Evolutionary conservation across 2,888 invertebrate genomes (phyloP).

Genomic region (Campoletis raptor): DNA sequence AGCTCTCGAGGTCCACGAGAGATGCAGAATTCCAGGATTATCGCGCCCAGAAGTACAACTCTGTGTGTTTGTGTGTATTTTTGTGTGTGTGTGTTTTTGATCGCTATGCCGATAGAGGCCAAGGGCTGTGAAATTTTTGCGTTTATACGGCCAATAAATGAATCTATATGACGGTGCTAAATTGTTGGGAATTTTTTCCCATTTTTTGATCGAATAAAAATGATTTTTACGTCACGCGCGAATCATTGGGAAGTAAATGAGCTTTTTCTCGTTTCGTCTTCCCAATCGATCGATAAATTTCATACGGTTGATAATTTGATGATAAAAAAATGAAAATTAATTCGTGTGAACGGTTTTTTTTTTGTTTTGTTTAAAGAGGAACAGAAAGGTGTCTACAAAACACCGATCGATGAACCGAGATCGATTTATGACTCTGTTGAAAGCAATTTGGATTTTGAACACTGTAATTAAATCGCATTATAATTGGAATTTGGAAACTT

Average conservation of each 20-base stretch:
- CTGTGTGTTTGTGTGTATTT: no score
- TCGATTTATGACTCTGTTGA: no score
- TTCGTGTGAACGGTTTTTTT: background rate
- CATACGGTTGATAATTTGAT: background rate
- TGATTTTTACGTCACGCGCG: background rate
- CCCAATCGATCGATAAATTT: background rate
- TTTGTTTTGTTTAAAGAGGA: background rate
- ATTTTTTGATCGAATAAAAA: slow-evolving; percentile 22
- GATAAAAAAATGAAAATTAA: background rate
- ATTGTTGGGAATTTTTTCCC: slow-evolving; percentile 8
- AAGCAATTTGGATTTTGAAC: no score
- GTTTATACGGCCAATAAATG: slow-evolving; percentile 68
- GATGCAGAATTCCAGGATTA: slow-evolving; percentile 75
- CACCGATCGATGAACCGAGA: no score
- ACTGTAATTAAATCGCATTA: no score
- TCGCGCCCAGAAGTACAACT: slow-evolving; percentile 56
- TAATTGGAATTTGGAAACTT: no score
- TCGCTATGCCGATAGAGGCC: slow-evolving; percentile 28
- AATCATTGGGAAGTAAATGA: background rate
- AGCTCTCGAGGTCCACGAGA: slow-evolving; percentile 66
- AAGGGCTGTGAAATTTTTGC: slow-evolving; percentile 23
- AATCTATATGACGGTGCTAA: slow-evolving; percentile 42
- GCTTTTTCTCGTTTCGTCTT: background rate
- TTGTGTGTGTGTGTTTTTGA: no score
- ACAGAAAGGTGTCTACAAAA: no score